These are phyloP conservation scores for Eurystomus glaucurus DNA, from an alignment of 2,797 vertebrate genomes.

Conservation along the genomic window DNA sequence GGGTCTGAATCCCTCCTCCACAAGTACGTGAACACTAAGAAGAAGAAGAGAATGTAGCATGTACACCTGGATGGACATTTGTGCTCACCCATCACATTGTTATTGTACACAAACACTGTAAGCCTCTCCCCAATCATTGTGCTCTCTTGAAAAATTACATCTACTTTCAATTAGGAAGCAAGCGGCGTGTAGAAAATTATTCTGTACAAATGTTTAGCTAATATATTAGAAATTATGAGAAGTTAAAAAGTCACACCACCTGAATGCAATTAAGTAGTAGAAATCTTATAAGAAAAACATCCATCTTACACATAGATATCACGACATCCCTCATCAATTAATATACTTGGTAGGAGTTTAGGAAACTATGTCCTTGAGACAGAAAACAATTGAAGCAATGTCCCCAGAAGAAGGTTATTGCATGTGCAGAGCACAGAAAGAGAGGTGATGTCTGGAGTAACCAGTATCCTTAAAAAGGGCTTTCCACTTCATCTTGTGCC, in stretches of 20 bases:
- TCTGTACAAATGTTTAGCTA: not conserved
- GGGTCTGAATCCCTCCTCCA: slow-evolving; percentile 88
- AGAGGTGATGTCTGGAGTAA: not conserved
- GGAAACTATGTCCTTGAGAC: not conserved
- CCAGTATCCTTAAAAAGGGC: not conserved
- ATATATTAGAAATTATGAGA: not conserved
- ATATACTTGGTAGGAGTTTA: not conserved
- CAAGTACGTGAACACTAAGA: slow-evolving; percentile 91
- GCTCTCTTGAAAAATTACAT: not conserved
- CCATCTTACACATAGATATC: not conserved
- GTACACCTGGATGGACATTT: not conserved
- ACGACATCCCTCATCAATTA: not conserved
- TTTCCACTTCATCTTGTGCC: not conserved
- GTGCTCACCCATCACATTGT: not conserved
- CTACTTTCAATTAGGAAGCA: not conserved
- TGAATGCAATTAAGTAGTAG: not conserved
- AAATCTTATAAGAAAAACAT: not conserved
- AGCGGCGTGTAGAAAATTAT: not conserved
- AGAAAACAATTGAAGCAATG: not conserved
- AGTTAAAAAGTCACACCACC: not conserved
- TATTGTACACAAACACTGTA: not conserved
- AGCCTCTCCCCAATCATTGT: not conserved
- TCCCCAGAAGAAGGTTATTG: not conserved
- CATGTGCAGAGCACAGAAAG: not conserved
- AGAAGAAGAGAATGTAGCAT: not conserved